A percentile compares a stretch with the other conserved stretches of the same genome.
Evolutionary conservation across 2,888 invertebrate genomes (phyloP).

Genomic region (Diaperis boleti): DNA sequence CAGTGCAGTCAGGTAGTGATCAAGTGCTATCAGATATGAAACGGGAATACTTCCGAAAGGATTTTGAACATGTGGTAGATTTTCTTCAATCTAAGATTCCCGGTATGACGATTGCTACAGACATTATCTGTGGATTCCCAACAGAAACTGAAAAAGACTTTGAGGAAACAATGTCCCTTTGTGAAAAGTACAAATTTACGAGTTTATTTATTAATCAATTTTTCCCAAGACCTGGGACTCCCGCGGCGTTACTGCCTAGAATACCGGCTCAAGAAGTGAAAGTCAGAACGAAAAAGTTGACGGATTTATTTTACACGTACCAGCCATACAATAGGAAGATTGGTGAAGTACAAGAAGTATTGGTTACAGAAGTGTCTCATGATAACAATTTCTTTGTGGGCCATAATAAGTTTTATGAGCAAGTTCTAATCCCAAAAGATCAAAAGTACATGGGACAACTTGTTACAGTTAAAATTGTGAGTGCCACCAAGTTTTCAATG

Average conservation of each 20-base stretch:
- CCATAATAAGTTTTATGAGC: conserved; percentile 96
- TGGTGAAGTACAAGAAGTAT: conserved; percentile 78
- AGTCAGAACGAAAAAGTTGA: conserved; percentile 86
- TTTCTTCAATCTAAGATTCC: conserved; percentile 84
- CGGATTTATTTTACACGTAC: conserved; percentile 91
- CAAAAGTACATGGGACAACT: conserved; percentile 85
- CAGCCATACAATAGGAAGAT: conserved; percentile 82
- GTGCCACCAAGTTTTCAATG: conserved; percentile 83
- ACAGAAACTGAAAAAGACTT: conserved; percentile 94
- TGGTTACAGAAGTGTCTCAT: conserved; percentile 94
- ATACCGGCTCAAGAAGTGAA: conserved; percentile 91
- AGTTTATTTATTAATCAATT: conserved; percentile 98
- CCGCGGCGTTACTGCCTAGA: conserved; percentile 89
- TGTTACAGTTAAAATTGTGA: conserved; percentile 80
- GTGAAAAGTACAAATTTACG: conserved; percentile 89
- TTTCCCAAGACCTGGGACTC: conserved; percentile 95
- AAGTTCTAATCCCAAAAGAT: conserved; percentile 86
- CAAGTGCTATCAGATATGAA: conserved; percentile 95
- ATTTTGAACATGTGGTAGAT: conserved; percentile 91
- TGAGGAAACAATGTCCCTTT: conserved; percentile 85
- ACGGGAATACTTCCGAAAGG: conserved; percentile 89
- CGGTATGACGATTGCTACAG: conserved; percentile 94
- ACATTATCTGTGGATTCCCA: conserved; percentile 98
- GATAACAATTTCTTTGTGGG: conserved; percentile 92
- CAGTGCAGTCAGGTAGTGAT: conserved; percentile 98